A percentile compares a stretch with the other conserved stretches of the same genome.
These are phyloP conservation scores for Vesta saturnalis DNA, from an alignment of 2,888 invertebrate genomes.

Conservation along the genomic window DNA sequence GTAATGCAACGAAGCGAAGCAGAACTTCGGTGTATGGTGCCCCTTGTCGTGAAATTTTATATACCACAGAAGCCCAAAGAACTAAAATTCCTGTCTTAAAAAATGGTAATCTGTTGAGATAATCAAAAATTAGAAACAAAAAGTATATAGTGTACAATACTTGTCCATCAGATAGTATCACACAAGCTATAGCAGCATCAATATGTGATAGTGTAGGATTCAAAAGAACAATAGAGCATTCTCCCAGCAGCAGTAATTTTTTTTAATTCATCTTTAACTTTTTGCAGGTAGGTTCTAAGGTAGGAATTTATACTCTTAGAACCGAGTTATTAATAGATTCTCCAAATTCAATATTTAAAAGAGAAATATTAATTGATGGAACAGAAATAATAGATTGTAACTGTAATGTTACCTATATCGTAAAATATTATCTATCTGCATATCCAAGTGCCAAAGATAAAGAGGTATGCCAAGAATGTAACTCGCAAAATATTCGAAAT, in stretches of 20 bases:
- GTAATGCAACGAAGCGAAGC: not conserved
- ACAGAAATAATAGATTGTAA: constrained; percentile 2
- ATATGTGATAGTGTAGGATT: not conserved
- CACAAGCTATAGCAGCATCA: not conserved
- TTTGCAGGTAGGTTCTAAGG: not conserved
- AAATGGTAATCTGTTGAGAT: not conserved
- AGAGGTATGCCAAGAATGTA: not conserved
- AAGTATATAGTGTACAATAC: not conserved
- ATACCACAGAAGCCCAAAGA: not conserved
- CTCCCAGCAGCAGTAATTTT: not conserved
- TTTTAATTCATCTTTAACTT: not conserved
- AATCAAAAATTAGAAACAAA: not conserved
- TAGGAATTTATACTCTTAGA: not conserved
- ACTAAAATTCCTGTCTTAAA: not conserved
- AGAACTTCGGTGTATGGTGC: not conserved
- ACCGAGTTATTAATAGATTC: not conserved
- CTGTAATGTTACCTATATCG: not conserved
- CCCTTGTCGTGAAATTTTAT: not conserved
- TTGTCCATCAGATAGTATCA: not conserved
- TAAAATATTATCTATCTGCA: not conserved
- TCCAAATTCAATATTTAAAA: not conserved
- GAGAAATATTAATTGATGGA: not conserved
- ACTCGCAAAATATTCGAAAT: not conserved
- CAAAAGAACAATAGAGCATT: not conserved
- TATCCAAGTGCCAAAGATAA: not conserved